Evolutionary conservation across 2,113 vertebrate genomes (phyloP).

Genomic region (Oryzias javanicus): DNA sequence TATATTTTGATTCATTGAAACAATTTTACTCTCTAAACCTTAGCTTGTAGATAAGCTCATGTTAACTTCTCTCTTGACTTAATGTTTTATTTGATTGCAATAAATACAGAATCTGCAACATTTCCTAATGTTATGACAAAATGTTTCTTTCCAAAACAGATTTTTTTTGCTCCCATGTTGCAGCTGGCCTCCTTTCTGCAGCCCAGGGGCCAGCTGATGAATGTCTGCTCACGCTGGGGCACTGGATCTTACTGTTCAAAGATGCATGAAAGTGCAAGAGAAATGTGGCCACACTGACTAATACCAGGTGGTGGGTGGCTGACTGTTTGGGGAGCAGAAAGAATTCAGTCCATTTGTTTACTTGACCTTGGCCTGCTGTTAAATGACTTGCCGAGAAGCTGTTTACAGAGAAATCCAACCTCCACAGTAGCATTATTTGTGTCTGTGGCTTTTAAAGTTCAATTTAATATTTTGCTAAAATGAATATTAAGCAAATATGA

Average conservation of each 20-base stretch:
- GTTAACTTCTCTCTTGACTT: conserved; percentile 15
- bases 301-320: conserved; percentile 30
- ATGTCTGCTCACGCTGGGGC: conserved; percentile 14
- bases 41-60: conserved; percentile 5
- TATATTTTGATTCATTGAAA: background rate
- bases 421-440: conserved; percentile 19
- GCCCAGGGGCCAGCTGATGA: conserved; percentile 9
- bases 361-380: conserved; percentile 36
- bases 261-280: background rate
- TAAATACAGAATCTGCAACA: conserved; percentile 32
- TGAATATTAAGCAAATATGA: no score
- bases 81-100: conserved; percentile 16
- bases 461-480: background rate
- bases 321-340: conserved; percentile 26
- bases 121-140: conserved; percentile 39
- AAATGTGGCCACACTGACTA: conserved; percentile 4
- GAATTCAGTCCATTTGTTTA: conserved; percentile 47
- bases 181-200: conserved; percentile 39
- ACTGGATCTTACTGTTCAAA: background rate
- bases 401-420: conserved; percentile 46
- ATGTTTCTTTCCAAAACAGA: conserved; percentile 46
- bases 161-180: conserved; percentile 44
- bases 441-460: conserved; percentile 14
- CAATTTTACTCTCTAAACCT: background rate
- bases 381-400: conserved; percentile 17